These are phyloP conservation scores for Ursus arctos DNA, from an alignment of 2,113 vertebrate genomes.

Conservation along the genomic window DNA sequence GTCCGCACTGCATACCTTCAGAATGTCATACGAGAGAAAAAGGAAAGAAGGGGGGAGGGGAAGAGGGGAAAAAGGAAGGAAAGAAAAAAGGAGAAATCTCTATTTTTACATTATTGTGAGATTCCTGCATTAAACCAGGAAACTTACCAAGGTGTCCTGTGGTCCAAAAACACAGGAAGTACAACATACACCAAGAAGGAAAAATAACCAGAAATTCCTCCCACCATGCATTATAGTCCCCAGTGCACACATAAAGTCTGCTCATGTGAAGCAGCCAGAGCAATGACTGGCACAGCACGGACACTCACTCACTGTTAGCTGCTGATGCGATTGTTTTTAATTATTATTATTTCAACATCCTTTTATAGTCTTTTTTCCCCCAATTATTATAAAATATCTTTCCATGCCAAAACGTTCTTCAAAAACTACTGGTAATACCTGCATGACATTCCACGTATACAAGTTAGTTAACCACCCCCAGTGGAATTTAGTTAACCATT, in stretches of 20 bases:
- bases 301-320: not conserved
- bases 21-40: not conserved
- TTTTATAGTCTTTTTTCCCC: not conserved
- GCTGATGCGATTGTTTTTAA: not conserved
- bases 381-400: slow-evolving; percentile 50
- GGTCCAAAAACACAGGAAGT: not conserved
- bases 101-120: not conserved
- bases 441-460: not conserved
- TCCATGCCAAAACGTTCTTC: not conserved
- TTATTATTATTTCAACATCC: not conserved
- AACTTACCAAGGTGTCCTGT: not conserved
- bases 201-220: not conserved
- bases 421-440: not conserved
- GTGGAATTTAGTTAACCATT: not conserved
- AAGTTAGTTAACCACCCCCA: not conserved
- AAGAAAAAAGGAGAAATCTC: not conserved
- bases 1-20: not conserved
- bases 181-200: not conserved
- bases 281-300: not conserved
- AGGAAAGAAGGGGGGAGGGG: not conserved
- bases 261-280: not conserved
- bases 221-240: not conserved
- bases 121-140: not conserved
- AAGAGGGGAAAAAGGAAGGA: not conserved
- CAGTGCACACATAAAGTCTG: not conserved